These are phyloP conservation scores for Halcyon chelicuti DNA, from an alignment of 2,797 vertebrate species.

Conservation along the genomic window DNA sequence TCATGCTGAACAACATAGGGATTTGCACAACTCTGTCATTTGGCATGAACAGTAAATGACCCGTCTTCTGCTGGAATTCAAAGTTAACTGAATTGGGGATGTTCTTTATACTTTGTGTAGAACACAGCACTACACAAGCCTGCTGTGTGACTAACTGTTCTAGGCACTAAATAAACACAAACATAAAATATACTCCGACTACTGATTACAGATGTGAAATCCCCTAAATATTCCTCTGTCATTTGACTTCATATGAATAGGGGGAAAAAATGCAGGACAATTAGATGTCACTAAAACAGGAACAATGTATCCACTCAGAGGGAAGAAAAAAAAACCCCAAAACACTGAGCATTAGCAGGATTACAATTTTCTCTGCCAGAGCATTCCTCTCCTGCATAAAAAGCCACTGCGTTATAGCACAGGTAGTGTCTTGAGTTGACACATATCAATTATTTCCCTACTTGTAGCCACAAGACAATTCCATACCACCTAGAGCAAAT, in stretches of 20 bases:
- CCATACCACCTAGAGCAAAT: neutral
- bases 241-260: neutral
- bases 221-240: neutral
- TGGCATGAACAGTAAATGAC: too few relatives aligned
- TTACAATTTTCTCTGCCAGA: neutral
- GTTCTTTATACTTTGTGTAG: neutral
- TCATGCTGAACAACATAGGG: rapidly evolving
- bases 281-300: neutral
- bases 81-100: neutral
- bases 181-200: neutral
- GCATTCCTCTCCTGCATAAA: neutral
- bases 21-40: neutral
- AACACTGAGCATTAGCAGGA: neutral
- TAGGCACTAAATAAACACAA: neutral
- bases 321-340: neutral
- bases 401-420: neutral
- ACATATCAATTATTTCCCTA: neutral
- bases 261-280: rapidly evolving
- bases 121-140: neutral
- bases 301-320: neutral
- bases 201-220: neutral
- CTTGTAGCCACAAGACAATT: neutral
- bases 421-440: neutral
- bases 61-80: neutral
- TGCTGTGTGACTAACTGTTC: rapidly evolving